Conservation (phyloP, 2,797 vertebrate genomes). For the Urophycis tenuis region DNA sequence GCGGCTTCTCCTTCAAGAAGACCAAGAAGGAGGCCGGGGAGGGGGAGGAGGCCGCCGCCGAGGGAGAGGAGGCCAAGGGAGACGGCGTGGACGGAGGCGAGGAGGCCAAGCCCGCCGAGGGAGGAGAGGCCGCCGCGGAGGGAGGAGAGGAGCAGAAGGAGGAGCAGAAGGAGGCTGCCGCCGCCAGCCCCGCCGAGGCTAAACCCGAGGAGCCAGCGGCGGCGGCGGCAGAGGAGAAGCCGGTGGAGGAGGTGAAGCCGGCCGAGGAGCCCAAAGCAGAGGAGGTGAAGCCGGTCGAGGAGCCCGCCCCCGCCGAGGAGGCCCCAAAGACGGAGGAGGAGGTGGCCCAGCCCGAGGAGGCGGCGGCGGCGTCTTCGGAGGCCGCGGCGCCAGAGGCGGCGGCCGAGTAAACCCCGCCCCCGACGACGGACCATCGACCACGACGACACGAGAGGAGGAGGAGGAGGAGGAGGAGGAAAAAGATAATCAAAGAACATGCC, state of each 20-base stretch:
- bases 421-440: background rate
- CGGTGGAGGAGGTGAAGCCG: conserved; percentile 41
- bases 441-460: conserved; percentile 30
- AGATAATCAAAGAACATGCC: conserved; percentile 81
- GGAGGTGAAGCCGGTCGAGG: conserved; percentile 31
- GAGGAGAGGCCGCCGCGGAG: conserved; percentile 50
- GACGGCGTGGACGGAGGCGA: conserved; percentile 52
- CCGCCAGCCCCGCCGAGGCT: conserved; percentile 25
- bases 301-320: conserved; percentile 51
- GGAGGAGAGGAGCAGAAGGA: conserved; percentile 66
- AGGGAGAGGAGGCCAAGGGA: conserved; percentile 56
- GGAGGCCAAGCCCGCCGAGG: conserved; percentile 65
- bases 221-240: too few species aligned
- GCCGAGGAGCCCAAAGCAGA: conserved; percentile 53
- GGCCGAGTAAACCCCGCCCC: conserved; percentile 23
- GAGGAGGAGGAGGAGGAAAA: conserved; percentile 35
- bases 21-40: conserved; percentile 88
- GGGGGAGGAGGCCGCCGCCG: conserved; percentile 72
- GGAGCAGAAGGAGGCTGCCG: conserved; percentile 40
- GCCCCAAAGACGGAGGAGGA: conserved; percentile 55
- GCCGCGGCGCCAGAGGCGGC: too few species aligned
- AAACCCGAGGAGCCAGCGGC: conserved; percentile 54
- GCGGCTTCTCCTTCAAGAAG: conserved; percentile 94
- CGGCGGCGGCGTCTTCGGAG: conserved; percentile 69
- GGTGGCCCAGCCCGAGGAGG: conserved; percentile 53